phyloP scores from a whole-genome alignment of 2,888 invertebrate genomes.

The Punctoribates punctum region DNA sequence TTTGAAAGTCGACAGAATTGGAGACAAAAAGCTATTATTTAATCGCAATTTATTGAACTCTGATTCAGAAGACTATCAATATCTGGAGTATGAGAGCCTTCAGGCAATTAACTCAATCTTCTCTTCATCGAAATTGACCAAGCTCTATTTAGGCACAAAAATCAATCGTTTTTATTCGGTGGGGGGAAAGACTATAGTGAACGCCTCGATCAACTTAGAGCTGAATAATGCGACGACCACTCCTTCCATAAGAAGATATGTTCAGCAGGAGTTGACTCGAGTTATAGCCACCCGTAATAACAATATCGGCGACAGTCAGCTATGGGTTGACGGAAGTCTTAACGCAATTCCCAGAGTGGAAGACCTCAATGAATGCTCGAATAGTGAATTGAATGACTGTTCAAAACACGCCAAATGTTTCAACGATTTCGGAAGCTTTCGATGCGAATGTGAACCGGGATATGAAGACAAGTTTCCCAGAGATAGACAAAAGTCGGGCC shows the following conservation, averaged over 20 bases:
- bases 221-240: constrained; percentile 59
- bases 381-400: constrained; percentile 77
- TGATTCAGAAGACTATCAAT: constrained; percentile 74
- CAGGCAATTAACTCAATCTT: constrained; percentile 86
- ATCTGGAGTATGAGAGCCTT: constrained; percentile 78
- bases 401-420: constrained; percentile 71
- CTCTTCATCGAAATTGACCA: constrained; percentile 85
- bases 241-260: constrained; percentile 66
- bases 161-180: constrained; percentile 71
- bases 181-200: constrained; percentile 71
- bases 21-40: constrained; percentile 75
- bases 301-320: constrained; percentile 78
- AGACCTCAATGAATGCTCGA: constrained; percentile 83
- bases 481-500: constrained; percentile 53
- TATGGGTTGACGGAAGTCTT: constrained; percentile 58
- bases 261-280: constrained; percentile 77
- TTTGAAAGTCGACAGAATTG: constrained; percentile 74
- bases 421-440: constrained; percentile 79
- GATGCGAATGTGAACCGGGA: constrained; percentile 69
- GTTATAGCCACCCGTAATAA: constrained; percentile 77
- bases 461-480: constrained; percentile 70
- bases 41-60: constrained; percentile 64
- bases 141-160: constrained; percentile 74
- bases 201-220: constrained; percentile 67
- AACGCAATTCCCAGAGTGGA: constrained; percentile 47